These are phyloP conservation scores for Drosophila rubida DNA, from an alignment of 2,888 invertebrate species.

Conservation along the genomic window DNA sequence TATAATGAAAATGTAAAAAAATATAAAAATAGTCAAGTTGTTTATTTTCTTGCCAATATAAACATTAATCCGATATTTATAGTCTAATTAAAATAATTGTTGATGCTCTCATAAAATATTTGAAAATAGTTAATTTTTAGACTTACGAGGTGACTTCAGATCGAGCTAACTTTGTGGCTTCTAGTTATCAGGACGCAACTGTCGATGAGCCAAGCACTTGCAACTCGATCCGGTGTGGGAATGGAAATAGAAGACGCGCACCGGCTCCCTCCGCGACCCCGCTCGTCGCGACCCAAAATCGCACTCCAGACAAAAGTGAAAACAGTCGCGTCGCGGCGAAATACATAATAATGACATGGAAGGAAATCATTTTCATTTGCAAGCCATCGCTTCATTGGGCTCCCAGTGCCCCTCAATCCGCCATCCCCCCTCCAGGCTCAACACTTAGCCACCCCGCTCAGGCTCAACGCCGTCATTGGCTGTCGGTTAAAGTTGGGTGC, in stretches of 20 bases:
- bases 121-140: no score
- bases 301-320: slow-evolving; percentile 65
- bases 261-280: background rate
- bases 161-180: background rate
- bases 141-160: background rate
- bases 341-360: slow-evolving; percentile 79
- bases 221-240: slow-evolving; percentile 8
- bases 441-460: background rate
- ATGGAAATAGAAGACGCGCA: slow-evolving; percentile 3
- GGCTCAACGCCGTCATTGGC: slow-evolving; percentile 36
- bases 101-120: background rate
- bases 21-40: no score
- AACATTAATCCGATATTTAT: no score
- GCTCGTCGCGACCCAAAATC: background rate
- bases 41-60: no score
- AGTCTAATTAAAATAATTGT: no score
- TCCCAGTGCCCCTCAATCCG: slow-evolving; percentile 2
- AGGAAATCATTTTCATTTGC: slow-evolving; percentile 80
- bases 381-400: slow-evolving; percentile 63
- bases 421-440: background rate
- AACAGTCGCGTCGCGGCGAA: slow-evolving; percentile 63
- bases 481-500: slow-evolving; percentile 57
- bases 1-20: no score
- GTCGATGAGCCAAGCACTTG: slow-evolving; percentile 57
- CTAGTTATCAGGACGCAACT: slow-evolving; percentile 35